Evolutionary conservation across 1,140 invertebrate species (phyloP).

Genomic region (Hylyphantes graminicola): DNA sequence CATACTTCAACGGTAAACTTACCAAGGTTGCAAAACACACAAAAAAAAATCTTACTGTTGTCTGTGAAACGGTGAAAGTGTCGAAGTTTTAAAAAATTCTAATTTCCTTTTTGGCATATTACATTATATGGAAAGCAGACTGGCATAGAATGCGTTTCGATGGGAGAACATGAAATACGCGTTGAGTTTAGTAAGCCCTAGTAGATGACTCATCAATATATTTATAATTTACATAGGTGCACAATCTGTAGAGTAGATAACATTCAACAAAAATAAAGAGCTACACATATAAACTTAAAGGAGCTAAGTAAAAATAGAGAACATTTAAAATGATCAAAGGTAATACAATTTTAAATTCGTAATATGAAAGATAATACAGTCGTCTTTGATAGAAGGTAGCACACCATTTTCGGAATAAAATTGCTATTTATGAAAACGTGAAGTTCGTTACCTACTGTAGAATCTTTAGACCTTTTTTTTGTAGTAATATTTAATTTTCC

Average conservation of each 20-base stretch:
- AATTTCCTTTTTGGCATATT: slow-evolving; percentile 35
- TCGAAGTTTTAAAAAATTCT: slow-evolving; percentile 19
- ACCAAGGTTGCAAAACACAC: no score
- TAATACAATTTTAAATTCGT: no score
- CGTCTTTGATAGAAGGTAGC: slow-evolving; percentile 34
- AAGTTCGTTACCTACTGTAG: no score
- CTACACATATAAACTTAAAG: slow-evolving; percentile 15
- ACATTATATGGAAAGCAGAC: no score
- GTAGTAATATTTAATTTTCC: no score
- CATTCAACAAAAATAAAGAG: not conserved
- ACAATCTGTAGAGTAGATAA: slow-evolving; percentile 14
- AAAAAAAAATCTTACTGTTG: no score
- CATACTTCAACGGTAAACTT: no score
- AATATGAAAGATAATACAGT: not conserved
- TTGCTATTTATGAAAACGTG: not conserved
- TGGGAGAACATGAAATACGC: slow-evolving; percentile 2
- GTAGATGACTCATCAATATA: no score
- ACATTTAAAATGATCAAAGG: slow-evolving; percentile 3
- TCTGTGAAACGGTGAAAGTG: no score
- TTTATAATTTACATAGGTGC: slow-evolving; percentile 40
- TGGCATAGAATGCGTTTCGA: slow-evolving; percentile 22
- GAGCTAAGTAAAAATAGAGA: not conserved
- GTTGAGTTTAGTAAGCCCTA: no score
- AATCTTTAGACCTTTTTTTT: no score
- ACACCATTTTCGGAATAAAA: slow-evolving; percentile 1